A percentile compares a stretch with the other conserved stretches of the same genome.
Evolutionary conservation across 2,113 vertebrate species (phyloP).

Genomic region (Cebus imitator): DNA sequence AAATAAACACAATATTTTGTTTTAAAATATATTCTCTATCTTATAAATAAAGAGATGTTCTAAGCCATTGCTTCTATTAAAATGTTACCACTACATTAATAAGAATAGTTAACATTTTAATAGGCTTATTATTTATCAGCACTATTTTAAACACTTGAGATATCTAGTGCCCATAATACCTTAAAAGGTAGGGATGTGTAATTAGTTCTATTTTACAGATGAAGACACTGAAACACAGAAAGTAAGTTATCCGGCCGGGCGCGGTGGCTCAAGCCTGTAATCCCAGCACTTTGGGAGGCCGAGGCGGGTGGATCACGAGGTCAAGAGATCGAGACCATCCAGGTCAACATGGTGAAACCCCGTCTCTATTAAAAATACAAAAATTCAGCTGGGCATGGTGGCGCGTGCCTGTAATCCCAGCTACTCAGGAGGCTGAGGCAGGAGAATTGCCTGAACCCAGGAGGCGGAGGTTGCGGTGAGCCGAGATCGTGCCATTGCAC

Average conservation of each 20-base stretch:
- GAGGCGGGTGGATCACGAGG: no score
- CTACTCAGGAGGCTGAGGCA: no score
- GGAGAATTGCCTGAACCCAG: no score
- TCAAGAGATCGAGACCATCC: no score
- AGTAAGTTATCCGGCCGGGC: background rate
- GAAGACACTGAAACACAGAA: background rate
- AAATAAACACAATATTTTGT: background rate
- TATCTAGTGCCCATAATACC: background rate
- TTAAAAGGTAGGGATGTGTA: background rate
- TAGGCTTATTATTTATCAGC: background rate
- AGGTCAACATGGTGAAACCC: no score
- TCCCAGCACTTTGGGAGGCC: no score
- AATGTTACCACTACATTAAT: background rate
- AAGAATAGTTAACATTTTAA: background rate
- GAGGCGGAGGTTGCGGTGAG: no score
- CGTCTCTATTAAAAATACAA: no score
- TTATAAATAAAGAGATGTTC: background rate
- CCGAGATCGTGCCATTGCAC: no score
- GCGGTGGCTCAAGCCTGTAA: no score
- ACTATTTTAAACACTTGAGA: background rate
- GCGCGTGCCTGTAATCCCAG: no score
- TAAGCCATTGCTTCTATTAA: background rate
- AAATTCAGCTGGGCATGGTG: no score
- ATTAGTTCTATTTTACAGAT: conserved; percentile 36
- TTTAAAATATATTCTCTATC: background rate